Percentiles rank a stretch among this genome's conserved stretches.
Conservation (phyloP, 2,797 vertebrate species). For the Coluber constrictor region DNA sequence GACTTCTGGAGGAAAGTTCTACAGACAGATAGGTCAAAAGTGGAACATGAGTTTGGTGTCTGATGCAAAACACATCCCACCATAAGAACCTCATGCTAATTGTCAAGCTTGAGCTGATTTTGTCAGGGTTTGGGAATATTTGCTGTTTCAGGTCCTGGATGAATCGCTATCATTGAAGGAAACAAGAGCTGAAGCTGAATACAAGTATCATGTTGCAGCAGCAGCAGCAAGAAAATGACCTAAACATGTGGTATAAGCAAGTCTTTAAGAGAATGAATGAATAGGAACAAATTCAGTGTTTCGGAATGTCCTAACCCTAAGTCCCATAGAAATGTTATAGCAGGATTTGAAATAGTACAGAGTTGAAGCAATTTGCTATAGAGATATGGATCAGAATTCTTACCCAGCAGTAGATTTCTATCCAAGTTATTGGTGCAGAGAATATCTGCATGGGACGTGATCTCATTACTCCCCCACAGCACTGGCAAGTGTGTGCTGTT, state of each 20-base stretch:
- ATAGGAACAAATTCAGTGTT: neutral
- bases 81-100: neutral
- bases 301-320: neutral
- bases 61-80: neutral
- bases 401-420: neutral
- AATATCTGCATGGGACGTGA: constrained; percentile 17
- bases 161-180: neutral
- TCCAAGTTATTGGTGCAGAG: neutral
- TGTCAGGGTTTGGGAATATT: neutral
- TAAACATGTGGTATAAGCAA: neutral
- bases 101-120: neutral
- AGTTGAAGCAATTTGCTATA: neutral
- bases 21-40: neutral
- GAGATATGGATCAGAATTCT: neutral
- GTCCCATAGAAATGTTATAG: neutral
- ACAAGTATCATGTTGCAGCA: neutral
- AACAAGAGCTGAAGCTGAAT: neutral
- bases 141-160: neutral
- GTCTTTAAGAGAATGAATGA: neutral
- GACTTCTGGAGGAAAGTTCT: neutral
- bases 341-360: neutral
- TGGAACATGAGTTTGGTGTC: neutral
- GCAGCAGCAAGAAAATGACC: neutral
- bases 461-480: neutral
- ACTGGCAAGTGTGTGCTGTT: neutral